Evolutionary conservation across 2,888 invertebrate genomes (phyloP), one percentile per base, ranked within the genome.

Genomic region (Tachystola acroxantha): DNA sequence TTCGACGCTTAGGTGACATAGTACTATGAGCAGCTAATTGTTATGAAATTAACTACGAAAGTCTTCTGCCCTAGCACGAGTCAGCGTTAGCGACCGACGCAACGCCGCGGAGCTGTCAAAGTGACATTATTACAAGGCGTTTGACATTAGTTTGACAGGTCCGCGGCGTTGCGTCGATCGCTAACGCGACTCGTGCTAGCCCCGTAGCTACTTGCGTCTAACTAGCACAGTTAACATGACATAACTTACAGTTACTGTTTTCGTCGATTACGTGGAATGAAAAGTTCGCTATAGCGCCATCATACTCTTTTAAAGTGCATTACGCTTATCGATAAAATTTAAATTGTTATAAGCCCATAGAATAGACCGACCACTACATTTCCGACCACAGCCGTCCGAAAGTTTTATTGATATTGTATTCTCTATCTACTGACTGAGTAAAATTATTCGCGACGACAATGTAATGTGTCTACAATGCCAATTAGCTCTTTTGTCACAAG

Each of bases 211-310:
- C n/a, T n/a, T n/a, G n/a, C n/a, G n/a, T n/a, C n/a, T n/a, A n/a
- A n/a, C n/a, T n/a, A n/a, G n/a, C n/a, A n/a, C n/a, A n/a, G n/a
- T n/a, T n/a, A n/a, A n/a, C n/a, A n/a, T n/a, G n/a, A n/a, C n/a
- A n/a, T n/a, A n/a, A n/a, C n/a, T n/a, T 24, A 24, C 4, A 2
- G 24, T 24, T n/a, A 24, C 9, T 24, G 11, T 14, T 16, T 34
- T 11, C 24, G 25, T 27, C 20, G 20, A 10, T 13, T 32, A 46
- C 77, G 80, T 81, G 71, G 78, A 85, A 81, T 86, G 82, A 80
- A 84, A 66, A 85, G 84, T 81, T 85, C 64, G 57, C 82, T 82
- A 74, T 78, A 57, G 82, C 85, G 84, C 84, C 45, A 40, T 42
- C 46, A 43, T 50, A 53, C 54, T 54, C 59, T 60, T 60, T 45